Conservation (phyloP, 23 tunicate genomes). For the Clavelina lepadiformis region DNA sequence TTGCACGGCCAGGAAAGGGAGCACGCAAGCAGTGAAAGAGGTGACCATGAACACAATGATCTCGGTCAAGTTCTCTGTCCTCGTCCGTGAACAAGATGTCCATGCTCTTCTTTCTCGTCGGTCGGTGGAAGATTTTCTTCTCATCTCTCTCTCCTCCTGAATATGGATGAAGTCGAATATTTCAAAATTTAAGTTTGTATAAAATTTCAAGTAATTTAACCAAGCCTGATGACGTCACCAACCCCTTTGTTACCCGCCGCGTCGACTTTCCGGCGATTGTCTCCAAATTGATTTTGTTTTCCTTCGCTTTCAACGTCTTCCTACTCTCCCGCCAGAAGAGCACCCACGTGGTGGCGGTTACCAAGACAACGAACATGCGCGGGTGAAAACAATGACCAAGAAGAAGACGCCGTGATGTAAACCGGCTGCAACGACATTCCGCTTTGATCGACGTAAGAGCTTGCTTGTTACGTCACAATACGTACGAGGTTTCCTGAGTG, state of each 20-base stretch:
- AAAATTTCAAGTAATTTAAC: too few relatives aligned
- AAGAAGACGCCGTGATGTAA: constrained; percentile 29
- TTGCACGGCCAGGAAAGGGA: constrained; percentile 31
- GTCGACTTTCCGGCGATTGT: too few relatives aligned
- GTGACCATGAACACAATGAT: constrained; percentile 8
- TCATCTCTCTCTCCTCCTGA: too few relatives aligned
- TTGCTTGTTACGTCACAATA: not conserved
- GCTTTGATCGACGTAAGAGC: not conserved
- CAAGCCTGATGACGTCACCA: too few relatives aligned
- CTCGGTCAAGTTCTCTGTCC: not conserved
- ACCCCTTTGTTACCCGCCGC: too few relatives aligned
- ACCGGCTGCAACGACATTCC: constrained; percentile 1
- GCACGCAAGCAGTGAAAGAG: constrained; percentile 25
- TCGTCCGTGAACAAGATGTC: not conserved
- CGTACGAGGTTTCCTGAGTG: not conserved
- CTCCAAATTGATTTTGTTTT: not conserved
- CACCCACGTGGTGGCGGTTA: constrained; percentile 37
- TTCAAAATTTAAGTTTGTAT: too few relatives aligned
- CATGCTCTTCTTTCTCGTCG: not conserved
- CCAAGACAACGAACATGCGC: constrained; percentile 17
- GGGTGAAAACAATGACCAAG: constrained; percentile 30
- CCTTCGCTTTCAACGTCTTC: not conserved
- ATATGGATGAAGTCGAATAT: too few relatives aligned
- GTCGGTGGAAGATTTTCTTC: too few relatives aligned
- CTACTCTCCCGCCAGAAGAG: not conserved